phyloP scores from a whole-genome alignment of 2,797 vertebrate species.

The Nyctalus aviator region DNA sequence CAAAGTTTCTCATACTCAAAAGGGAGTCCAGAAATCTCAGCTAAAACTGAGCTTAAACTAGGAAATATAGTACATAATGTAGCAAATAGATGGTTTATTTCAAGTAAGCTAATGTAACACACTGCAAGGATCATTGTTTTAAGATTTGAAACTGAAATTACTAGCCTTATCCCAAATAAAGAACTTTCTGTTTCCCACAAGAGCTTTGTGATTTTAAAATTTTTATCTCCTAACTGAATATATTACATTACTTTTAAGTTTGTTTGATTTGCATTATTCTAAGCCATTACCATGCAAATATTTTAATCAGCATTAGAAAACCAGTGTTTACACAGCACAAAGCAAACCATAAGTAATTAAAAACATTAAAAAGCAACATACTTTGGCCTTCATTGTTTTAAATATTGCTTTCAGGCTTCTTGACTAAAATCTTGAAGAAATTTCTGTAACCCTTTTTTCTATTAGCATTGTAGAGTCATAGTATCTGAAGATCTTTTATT shows the following conservation, averaged over 20 bases:
- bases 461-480: not conserved
- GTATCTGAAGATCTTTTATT: not conserved
- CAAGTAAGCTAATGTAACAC: not conserved
- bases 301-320: slow-evolving; percentile 45
- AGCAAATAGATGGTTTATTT: not conserved
- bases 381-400: not conserved
- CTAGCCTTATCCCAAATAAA: not conserved
- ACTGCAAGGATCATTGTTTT: not conserved
- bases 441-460: not conserved
- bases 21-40: not conserved
- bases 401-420: not conserved
- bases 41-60: slow-evolving; percentile 29
- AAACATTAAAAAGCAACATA: not conserved
- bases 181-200: not conserved
- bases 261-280: not conserved
- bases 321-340: not conserved
- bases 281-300: not conserved
- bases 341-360: slow-evolving; percentile 19
- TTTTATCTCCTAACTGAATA: not conserved
- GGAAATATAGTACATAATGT: slow-evolving; percentile 21
- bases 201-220: not conserved
- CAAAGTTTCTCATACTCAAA: slow-evolving; percentile 52
- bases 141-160: slow-evolving; percentile 7
- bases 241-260: not conserved
- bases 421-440: slow-evolving; percentile 29